Base-by-base conservation (phyloP, 2,113 vertebrate species). In the Sinocyclocheilus anophthalmus region DNA sequence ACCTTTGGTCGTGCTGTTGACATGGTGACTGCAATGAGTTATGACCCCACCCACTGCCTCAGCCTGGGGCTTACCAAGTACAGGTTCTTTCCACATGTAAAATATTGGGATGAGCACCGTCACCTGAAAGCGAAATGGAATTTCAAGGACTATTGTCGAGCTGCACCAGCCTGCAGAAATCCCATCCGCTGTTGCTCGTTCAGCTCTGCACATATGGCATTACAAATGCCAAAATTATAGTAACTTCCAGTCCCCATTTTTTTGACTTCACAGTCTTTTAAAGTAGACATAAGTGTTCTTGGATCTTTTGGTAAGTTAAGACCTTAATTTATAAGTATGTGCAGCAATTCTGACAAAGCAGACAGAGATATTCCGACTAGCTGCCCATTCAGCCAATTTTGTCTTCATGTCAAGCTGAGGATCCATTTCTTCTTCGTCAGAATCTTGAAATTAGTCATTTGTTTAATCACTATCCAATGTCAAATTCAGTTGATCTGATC, bases 341-440 rank as follows among this genome's bases (percentile, higher is more conserved):
- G 18, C 1, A 73, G 18, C 2, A 22, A 73, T 42, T 73, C 70
- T 73, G 70, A 73, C 70, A 73, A 42, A 73, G 70, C 70, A 39
- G 69, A 72, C 69, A 72, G 69, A 42, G 69, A 72, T 72, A 72
- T 72, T 73, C 18, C 16, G 70, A n/a, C 37, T 73, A 42, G 37
- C 37, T 42, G 70, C 70, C 70, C 37, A 42, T n/a, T 73, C 70
- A 73, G 70, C 7, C 70, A 73, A 73, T 73, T 73, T 73, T 42
- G 37, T 73, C 70, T 72, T 73, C 18, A 73, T 22, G 20, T 73
- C 37, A 73, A 73, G 22, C 59, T 11, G 55, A 42, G 14, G 30
- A 18, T 80, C 57, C 6, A 42, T 63, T 73, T 73, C 37, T 37
- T 73, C 70, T 73, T 73, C 20, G 1, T 73, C 70, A 42, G 70